Conservation (phyloP, 2,888 invertebrate genomes). For the Pseudococcus longispinus region DNA sequence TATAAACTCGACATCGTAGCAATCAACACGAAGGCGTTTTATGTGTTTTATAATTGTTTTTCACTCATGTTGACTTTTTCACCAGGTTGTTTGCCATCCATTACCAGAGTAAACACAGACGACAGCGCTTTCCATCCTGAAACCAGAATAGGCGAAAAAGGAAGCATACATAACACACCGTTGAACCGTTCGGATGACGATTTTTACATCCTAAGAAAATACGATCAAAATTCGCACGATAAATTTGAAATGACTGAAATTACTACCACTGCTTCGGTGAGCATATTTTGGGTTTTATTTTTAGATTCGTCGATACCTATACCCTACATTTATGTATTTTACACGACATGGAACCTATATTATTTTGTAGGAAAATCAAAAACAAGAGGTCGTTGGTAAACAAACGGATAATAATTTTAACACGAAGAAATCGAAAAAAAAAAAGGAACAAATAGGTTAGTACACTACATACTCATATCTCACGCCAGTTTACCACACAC, state of each 20-base stretch:
- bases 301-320: neutral
- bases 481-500: neutral
- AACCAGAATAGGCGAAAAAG: neutral
- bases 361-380: neutral
- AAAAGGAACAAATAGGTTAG: slow-evolving; percentile 1
- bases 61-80: slow-evolving; percentile 17
- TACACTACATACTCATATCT: neutral
- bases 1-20: neutral
- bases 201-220: slow-evolving; percentile 51
- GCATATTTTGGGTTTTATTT: neutral
- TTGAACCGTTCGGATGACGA: slow-evolving; percentile 38
- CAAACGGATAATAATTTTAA: neutral
- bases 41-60: slow-evolving; percentile 6
- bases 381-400: neutral
- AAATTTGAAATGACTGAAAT: slow-evolving; percentile 50
- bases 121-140: slow-evolving; percentile 48
- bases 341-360: neutral
- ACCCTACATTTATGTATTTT: too few species aligned
- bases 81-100: slow-evolving; percentile 50
- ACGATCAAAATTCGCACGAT: slow-evolving; percentile 44
- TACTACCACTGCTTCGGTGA: neutral
- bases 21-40: neutral
- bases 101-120: slow-evolving; percentile 45
- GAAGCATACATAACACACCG: slow-evolving; percentile 17
- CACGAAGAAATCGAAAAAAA: neutral